Percentiles rank a stretch among this genome's conserved stretches.
Evolutionary conservation across 2,888 invertebrate species (phyloP).

Genomic region (Nomada fabriciana): DNA sequence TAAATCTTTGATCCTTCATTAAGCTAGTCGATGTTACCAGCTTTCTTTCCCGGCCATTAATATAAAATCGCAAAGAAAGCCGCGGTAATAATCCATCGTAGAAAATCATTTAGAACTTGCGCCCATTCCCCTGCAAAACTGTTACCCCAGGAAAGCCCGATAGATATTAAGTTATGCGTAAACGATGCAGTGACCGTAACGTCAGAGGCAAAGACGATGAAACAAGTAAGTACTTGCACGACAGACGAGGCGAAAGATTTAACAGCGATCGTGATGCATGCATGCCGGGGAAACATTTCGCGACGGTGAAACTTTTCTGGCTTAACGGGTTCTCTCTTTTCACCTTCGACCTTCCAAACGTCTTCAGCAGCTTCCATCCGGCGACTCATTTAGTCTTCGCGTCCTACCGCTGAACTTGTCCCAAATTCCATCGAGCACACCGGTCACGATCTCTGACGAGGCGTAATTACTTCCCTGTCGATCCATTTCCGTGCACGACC

Average conservation of each 20-base stretch:
- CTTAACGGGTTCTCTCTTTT: slow-evolving; percentile 67
- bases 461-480: too few relatives aligned
- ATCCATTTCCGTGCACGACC: too few relatives aligned
- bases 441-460: slow-evolving; percentile 32
- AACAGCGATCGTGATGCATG: not conserved
- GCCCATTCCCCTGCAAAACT: not conserved
- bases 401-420: slow-evolving; percentile 67
- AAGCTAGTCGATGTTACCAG: not conserved
- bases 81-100: not conserved
- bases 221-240: slow-evolving; percentile 2
- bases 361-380: slow-evolving; percentile 49
- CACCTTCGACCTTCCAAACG: slow-evolving; percentile 68
- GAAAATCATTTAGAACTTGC: not conserved
- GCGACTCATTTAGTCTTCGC: slow-evolving; percentile 41
- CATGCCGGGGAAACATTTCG: slow-evolving; percentile 36
- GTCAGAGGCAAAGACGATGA: slow-evolving; percentile 9
- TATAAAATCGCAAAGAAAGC: not conserved
- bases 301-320: slow-evolving; percentile 38
- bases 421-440: slow-evolving; percentile 63
- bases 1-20: not conserved
- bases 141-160: slow-evolving; percentile 13
- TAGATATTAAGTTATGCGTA: not conserved
- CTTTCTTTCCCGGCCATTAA: not conserved
- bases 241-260: slow-evolving; percentile 25
- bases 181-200: not conserved